These are phyloP conservation scores for Podocnemis expansa DNA, from an alignment of 2,113 vertebrate species.

Conservation along the genomic window DNA sequence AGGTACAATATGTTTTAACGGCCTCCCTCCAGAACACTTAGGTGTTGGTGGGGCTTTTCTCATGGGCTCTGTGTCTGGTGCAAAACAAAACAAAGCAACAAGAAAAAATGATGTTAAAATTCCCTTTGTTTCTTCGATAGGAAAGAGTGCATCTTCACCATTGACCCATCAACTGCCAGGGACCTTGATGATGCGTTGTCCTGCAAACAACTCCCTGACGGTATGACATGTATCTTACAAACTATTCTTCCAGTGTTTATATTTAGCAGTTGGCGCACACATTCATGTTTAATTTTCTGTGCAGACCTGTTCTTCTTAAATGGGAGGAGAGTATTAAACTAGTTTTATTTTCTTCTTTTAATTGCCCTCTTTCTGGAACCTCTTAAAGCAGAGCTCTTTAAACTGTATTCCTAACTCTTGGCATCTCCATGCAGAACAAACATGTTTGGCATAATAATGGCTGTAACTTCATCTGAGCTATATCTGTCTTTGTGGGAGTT, in stretches of 20 bases:
- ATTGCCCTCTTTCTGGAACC: slow-evolving; percentile 46
- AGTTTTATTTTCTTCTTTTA: slow-evolving; percentile 34
- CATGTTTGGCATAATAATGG: slow-evolving; percentile 43
- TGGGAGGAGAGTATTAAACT: slow-evolving; percentile 27
- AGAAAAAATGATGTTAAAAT: slow-evolving; percentile 57
- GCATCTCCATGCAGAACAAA: slow-evolving; percentile 19
- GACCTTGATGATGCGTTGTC: slow-evolving; percentile 90
- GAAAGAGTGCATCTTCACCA: slow-evolving; percentile 91
- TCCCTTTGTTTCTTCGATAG: slow-evolving; percentile 77
- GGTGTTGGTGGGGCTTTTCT: background rate
- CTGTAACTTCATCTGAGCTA: slow-evolving; percentile 55
- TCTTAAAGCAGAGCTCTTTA: background rate
- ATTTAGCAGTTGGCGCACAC: background rate
- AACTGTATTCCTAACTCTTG: slow-evolving; percentile 12
- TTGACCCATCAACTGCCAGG: slow-evolving; percentile 87
- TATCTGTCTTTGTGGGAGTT: slow-evolving; percentile 30
- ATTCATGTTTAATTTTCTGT: background rate
- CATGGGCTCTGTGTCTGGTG: slow-evolving; percentile 14
- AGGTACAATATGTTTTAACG: slow-evolving; percentile 3
- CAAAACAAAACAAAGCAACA: background rate
- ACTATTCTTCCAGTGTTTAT: slow-evolving; percentile 39
- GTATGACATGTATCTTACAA: slow-evolving; percentile 70
- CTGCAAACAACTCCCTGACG: slow-evolving; percentile 87
- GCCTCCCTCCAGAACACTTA: slow-evolving; percentile 5
- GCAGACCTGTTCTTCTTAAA: slow-evolving; percentile 11